Evolutionary conservation across 2,113 vertebrate species (phyloP).

Genomic region (Myrmophylax atrothorax): DNA sequence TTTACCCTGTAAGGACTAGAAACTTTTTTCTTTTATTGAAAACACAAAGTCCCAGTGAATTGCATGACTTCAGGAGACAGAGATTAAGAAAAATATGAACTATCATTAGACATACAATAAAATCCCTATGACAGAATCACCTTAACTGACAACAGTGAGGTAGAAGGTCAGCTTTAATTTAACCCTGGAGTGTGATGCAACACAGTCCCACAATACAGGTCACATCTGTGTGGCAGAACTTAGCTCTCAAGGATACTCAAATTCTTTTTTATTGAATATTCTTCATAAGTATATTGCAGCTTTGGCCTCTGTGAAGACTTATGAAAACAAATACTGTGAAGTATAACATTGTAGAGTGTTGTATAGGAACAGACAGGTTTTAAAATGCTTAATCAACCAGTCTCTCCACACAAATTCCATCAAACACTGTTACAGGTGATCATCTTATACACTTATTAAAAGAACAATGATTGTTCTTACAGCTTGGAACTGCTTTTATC

Average conservation of each 20-base stretch:
- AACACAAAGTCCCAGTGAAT: background rate
- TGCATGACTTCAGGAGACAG: constrained; percentile 14
- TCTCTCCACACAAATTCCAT: background rate
- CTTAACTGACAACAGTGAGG: constrained; percentile 1
- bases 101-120: constrained; percentile 33
- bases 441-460: background rate
- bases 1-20: background rate
- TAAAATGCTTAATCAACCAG: background rate
- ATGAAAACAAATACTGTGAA: constrained; percentile 1
- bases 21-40: constrained; percentile 32
- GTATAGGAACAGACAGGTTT: background rate
- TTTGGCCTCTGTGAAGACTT: constrained; percentile 16
- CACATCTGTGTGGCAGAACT: constrained; percentile 43
- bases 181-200: constrained; percentile 30
- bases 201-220: constrained; percentile 30
- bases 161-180: constrained; percentile 47
- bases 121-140: constrained; percentile 28
- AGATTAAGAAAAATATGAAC: constrained; percentile 54
- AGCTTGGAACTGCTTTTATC: background rate
- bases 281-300: background rate
- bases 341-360: background rate
- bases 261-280: constrained; percentile 49
- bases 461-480: background rate
- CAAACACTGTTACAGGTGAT: background rate
- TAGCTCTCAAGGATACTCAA: background rate